A percentile compares a stretch with the other conserved stretches of the same genome.
These are phyloP conservation scores for Holacanthus passer DNA, from an alignment of 2,113 vertebrate genomes.

Conservation along the genomic window DNA sequence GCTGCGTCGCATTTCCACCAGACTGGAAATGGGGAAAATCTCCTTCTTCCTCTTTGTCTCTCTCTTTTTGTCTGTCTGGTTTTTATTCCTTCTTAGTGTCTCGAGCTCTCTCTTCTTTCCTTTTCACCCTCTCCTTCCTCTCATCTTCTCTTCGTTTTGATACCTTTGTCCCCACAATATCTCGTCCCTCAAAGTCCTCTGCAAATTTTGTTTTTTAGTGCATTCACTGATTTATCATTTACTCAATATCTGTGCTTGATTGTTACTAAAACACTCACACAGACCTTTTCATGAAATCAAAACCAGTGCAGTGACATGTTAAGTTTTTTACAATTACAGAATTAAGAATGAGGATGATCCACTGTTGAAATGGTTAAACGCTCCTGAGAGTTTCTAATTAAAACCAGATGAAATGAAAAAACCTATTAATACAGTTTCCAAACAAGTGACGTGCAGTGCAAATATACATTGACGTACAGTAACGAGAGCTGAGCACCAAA, in stretches of 20 bases:
- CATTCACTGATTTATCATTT: not conserved
- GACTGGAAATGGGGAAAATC: slow-evolving; percentile 51
- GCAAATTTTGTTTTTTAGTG: not conserved
- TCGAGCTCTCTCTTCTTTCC: not conserved
- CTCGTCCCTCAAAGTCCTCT: not conserved
- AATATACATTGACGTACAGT: not conserved
- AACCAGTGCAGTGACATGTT: not conserved
- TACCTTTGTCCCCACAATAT: not conserved
- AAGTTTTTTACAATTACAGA: too few relatives aligned
- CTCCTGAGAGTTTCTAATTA: slow-evolving; percentile 10
- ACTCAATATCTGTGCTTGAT: slow-evolving; percentile 1
- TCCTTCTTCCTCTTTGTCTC: slow-evolving; percentile 20
- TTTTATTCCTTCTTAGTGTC: not conserved
- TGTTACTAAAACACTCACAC: not conserved
- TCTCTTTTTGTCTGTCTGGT: not conserved
- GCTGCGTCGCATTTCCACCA: slow-evolving; percentile 48
- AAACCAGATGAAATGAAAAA: slow-evolving; percentile 4
- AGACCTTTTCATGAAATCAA: not conserved
- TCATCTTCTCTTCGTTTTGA: slow-evolving; percentile 14
- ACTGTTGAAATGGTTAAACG: not conserved
- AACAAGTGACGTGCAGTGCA: not conserved
- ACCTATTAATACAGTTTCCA: not conserved
- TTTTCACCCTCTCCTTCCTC: not conserved
- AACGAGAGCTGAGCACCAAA: not conserved
- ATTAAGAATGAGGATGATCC: too few relatives aligned